Evolutionary conservation across 2,888 invertebrate genomes (phyloP).

Genomic region (Fragum fragum): DNA sequence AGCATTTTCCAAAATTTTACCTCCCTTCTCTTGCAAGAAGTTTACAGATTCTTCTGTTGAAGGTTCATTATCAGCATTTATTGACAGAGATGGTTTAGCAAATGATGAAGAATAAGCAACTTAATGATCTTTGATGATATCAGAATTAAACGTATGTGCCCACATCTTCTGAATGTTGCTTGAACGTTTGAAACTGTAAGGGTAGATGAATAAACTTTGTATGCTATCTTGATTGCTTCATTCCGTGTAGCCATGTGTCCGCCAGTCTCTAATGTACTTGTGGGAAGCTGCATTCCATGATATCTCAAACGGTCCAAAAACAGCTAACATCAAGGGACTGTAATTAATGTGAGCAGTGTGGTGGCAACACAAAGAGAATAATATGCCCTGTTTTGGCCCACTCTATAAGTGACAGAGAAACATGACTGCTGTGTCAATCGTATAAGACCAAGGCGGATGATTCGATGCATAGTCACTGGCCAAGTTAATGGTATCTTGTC

Average conservation of each 20-base stretch:
- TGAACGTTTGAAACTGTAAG: constrained; percentile 5
- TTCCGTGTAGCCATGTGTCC: neutral
- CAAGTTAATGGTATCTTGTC: too few relatives aligned
- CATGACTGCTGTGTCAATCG: constrained; percentile 57
- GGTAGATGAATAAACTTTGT: neutral
- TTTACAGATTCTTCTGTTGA: neutral
- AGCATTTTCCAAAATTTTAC: too few relatives aligned
- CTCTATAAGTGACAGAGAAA: constrained; percentile 44
- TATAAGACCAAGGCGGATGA: constrained; percentile 20
- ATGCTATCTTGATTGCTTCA: constrained; percentile 1
- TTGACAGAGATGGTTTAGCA: too few relatives aligned
- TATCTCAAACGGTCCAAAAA: constrained; percentile 24
- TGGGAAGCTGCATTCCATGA: constrained; percentile 40
- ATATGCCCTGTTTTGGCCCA: constrained; percentile 49
- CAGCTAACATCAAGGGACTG: constrained; percentile 44
- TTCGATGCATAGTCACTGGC: neutral
- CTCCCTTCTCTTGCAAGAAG: constrained; percentile 5
- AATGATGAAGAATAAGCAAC: neutral
- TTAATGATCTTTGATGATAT: neutral
- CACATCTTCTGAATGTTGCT: neutral
- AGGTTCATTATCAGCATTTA: neutral
- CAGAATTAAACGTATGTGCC: neutral
- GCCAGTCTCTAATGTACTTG: constrained; percentile 15
- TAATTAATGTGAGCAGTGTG: constrained; percentile 57
- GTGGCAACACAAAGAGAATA: constrained; percentile 59